These are phyloP conservation scores for Lasioglossum villosulum DNA, from an alignment of 2,888 invertebrate species.

Conservation along the genomic window DNA sequence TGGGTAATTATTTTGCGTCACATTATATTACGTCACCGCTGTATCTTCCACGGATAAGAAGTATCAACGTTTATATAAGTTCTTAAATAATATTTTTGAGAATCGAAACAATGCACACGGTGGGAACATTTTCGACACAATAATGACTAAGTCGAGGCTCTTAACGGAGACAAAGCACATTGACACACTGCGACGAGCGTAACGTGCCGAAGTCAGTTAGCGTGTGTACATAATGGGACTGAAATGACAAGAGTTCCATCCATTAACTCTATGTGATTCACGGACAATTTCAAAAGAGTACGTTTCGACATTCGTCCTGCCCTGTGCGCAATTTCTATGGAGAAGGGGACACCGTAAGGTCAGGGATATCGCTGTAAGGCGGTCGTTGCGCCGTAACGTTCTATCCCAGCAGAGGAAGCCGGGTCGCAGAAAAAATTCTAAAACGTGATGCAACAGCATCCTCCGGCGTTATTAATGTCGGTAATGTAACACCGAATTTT, in stretches of 20 bases:
- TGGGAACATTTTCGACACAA: not conserved
- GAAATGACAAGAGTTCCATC: constrained; percentile 67
- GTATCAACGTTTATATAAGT: not conserved
- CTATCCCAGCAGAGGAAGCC: constrained; percentile 37
- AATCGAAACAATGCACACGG: not conserved
- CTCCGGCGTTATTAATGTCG: constrained; percentile 24
- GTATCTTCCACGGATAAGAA: not conserved
- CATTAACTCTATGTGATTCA: constrained; percentile 74
- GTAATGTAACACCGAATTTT: constrained; percentile 37
- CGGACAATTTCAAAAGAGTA: constrained; percentile 78
- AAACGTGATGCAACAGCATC: constrained; percentile 49
- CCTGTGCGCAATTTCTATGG: constrained; percentile 78
- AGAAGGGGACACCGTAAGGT: constrained; percentile 78
- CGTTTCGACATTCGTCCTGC: constrained; percentile 80
- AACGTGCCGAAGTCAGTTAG: not conserved
- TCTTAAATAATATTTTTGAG: not conserved
- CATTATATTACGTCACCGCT: not conserved
- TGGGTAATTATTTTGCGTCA: not conserved
- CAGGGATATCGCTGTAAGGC: constrained; percentile 78
- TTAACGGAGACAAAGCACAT: constrained; percentile 11
- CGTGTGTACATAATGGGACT: constrained; percentile 32
- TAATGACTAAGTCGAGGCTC: not conserved
- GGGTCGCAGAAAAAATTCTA: constrained; percentile 48
- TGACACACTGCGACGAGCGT: not conserved
- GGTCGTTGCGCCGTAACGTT: constrained; percentile 61